Evolutionary conservation across 2,113 vertebrate species (phyloP).

Genomic region (Arenaria interpres): DNA sequence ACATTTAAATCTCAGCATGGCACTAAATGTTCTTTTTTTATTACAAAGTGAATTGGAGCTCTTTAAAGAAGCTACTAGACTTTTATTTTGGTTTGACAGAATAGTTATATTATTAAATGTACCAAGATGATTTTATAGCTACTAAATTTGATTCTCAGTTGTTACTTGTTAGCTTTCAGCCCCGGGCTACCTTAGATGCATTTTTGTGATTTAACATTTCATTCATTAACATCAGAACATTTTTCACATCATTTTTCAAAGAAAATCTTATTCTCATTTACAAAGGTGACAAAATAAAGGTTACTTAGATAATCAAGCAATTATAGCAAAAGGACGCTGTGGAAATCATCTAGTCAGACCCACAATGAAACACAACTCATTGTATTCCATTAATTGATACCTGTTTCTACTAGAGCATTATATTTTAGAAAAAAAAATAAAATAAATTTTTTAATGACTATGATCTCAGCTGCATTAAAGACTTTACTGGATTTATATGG

Average conservation of each 20-base stretch:
- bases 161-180: background rate
- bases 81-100: conserved; percentile 37
- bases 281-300: background rate
- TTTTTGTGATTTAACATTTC: background rate
- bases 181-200: background rate
- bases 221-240: background rate
- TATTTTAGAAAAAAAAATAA: background rate
- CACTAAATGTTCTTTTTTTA: background rate
- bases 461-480: background rate
- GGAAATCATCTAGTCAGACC: background rate
- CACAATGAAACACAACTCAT: background rate
- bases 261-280: background rate
- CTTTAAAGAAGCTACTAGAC: background rate
- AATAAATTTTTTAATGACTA: background rate
- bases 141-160: conserved; percentile 29
- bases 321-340: background rate
- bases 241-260: conserved; percentile 6
- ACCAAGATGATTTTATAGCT: conserved; percentile 10
- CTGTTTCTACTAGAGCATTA: background rate
- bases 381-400: background rate
- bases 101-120: conserved; percentile 45
- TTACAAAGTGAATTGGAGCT: background rate
- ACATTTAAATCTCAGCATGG: background rate
- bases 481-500: background rate
- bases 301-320: background rate